These are phyloP conservation scores for Mus musculus DNA, from an alignment of 2,113 vertebrate species.

Conservation along the genomic window DNA sequence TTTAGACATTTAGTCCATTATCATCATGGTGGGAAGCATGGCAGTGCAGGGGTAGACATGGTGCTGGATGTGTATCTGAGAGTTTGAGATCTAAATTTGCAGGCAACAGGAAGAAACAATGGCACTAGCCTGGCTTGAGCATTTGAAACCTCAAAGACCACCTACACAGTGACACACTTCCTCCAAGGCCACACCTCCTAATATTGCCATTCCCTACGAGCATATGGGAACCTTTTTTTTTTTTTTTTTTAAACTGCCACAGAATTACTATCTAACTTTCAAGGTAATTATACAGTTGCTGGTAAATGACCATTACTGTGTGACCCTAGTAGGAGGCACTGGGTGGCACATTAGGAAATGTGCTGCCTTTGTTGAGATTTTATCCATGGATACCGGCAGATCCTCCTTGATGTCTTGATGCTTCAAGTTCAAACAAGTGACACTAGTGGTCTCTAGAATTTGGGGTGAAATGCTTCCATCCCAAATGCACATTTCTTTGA, in stretches of 20 bases:
- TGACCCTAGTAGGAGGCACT: not conserved
- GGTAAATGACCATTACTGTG: not conserved
- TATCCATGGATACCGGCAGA: not conserved
- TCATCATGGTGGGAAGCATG: not conserved
- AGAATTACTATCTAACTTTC: not conserved
- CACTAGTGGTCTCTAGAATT: not conserved
- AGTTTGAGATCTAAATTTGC: not conserved
- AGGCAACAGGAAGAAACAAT: not conserved
- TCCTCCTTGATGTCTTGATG: not conserved
- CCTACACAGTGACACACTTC: not conserved
- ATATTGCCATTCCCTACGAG: not conserved
- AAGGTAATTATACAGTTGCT: not conserved
- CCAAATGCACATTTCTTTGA: slow-evolving; percentile 26
- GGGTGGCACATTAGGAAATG: not conserved
- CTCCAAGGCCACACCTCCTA: not conserved
- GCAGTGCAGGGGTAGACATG: not conserved
- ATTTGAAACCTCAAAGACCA: not conserved
- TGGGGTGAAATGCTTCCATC: not conserved
- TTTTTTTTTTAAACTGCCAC: not conserved
- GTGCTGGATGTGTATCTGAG: not conserved
- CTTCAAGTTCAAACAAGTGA: slow-evolving; percentile 26
- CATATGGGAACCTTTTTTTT: not conserved
- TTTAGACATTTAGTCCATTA: not conserved
- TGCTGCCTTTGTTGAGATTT: not conserved
- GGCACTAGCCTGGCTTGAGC: not conserved